Percentiles rank a stretch among this genome's conserved stretches.
Evolutionary conservation across 2,888 invertebrate species (phyloP).

Genomic region (Anodontia alba): DNA sequence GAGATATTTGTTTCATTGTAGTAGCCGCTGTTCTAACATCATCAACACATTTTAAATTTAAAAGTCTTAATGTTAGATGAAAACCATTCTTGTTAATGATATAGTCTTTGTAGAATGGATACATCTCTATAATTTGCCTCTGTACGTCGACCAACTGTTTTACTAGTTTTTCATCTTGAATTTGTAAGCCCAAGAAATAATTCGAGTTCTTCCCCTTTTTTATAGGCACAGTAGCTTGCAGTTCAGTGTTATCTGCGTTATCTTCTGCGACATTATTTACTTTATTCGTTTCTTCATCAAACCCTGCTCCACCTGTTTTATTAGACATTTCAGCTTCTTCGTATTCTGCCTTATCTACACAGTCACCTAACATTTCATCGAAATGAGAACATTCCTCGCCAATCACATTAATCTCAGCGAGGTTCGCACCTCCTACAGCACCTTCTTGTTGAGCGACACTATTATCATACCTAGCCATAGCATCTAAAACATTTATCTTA

Average conservation of each 20-base stretch:
- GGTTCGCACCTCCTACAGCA: not conserved
- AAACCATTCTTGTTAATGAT: slow-evolving; percentile 78
- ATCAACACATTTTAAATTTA: slow-evolving; percentile 80
- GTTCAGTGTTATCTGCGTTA: not conserved
- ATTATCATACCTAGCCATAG: slow-evolving; percentile 72
- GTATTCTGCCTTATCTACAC: slow-evolving; percentile 62
- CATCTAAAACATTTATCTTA: slow-evolving; percentile 76
- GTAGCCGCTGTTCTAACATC: slow-evolving; percentile 69
- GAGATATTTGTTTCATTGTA: slow-evolving; percentile 64
- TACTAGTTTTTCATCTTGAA: slow-evolving; percentile 76
- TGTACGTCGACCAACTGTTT: slow-evolving; percentile 76
- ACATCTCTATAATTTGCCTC: slow-evolving; percentile 77
- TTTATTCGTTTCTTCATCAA: slow-evolving; percentile 4
- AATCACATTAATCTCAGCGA: slow-evolving; percentile 30
- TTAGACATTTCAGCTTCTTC: slow-evolving; percentile 44
- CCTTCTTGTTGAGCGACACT: not conserved
- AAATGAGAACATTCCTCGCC: not conserved
- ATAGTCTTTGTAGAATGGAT: slow-evolving; percentile 79
- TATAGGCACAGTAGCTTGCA: not conserved
- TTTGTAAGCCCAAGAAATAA: slow-evolving; percentile 83
- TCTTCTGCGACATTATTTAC: not conserved
- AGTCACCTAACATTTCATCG: not conserved
- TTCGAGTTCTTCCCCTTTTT: slow-evolving; percentile 65
- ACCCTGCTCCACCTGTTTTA: slow-evolving; percentile 12
- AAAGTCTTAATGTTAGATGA: slow-evolving; percentile 84